Evolutionary conservation across 2,797 vertebrate species (phyloP).

Genomic region (Lateolabrax maculatus): DNA sequence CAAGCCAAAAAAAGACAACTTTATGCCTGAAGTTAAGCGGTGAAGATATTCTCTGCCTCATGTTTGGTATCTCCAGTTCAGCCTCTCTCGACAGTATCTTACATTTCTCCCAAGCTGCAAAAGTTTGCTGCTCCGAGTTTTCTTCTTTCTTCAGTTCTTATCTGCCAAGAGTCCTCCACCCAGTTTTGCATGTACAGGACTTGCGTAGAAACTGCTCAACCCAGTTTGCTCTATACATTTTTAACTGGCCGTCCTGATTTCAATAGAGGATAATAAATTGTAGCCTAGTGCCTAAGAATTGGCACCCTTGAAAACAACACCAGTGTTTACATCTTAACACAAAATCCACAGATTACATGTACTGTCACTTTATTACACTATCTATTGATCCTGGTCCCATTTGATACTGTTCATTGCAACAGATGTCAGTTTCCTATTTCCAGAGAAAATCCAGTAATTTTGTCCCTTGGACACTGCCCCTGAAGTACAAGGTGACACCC

Average conservation of each 20-base stretch:
- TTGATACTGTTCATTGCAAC: neutral
- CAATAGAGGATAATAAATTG: neutral
- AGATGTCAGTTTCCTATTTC: neutral
- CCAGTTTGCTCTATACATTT: conserved; percentile 6
- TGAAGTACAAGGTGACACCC: neutral
- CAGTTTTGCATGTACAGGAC: conserved; percentile 3
- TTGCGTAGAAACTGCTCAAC: neutral
- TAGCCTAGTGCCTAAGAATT: neutral
- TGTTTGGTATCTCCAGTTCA: conserved; percentile 8
- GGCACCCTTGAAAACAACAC: neutral
- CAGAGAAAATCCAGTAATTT: neutral
- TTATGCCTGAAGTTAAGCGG: neutral
- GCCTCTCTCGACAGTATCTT: conserved; percentile 26
- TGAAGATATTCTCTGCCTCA: neutral
- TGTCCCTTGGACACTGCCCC: too few species aligned
- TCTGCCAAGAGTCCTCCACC: conserved; percentile 41
- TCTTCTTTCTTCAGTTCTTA: conserved; percentile 11
- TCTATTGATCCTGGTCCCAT: neutral
- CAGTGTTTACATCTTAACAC: conserved; percentile 5
- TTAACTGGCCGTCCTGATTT: conserved; percentile 8
- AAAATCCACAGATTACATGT: neutral
- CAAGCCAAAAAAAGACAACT: conserved; percentile 16
- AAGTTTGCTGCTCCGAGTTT: conserved; percentile 26
- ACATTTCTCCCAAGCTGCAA: conserved; percentile 27
- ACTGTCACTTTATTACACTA: rapidly evolving